These are phyloP conservation scores for Vulpes lagopus DNA, from an alignment of 2,113 vertebrate species.

Conservation along the genomic window DNA sequence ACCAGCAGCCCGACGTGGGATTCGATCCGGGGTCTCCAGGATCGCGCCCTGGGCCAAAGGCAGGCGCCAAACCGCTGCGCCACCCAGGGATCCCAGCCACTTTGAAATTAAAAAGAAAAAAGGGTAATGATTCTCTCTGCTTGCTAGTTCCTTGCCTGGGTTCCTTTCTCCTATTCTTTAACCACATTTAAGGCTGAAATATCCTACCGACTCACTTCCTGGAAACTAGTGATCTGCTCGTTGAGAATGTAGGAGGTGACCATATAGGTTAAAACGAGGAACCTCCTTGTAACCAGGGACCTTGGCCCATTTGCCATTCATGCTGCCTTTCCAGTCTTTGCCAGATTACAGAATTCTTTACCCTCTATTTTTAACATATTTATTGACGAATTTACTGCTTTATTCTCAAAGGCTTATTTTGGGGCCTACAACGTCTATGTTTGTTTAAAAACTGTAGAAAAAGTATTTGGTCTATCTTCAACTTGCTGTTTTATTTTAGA, in stretches of 20 bases:
- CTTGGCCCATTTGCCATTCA: not conserved
- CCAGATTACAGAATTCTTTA: not conserved
- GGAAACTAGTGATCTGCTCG: not conserved
- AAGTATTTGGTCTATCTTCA: conserved; percentile 42
- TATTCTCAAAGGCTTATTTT: conserved; percentile 54
- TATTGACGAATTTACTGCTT: not conserved
- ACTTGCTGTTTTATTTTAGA: conserved; percentile 68
- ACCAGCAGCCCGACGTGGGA: no score
- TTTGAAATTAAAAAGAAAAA: not conserved
- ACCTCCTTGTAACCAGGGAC: not conserved
- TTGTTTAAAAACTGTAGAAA: conserved; percentile 28
- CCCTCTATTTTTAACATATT: conserved; percentile 29
- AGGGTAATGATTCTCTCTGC: not conserved
- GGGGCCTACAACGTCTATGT: not conserved
- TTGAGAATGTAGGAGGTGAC: not conserved
- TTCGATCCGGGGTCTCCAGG: no score
- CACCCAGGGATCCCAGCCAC: no score
- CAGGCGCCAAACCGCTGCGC: no score
- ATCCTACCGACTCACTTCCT: not conserved
- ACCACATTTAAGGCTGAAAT: not conserved
- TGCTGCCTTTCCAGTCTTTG: not conserved
- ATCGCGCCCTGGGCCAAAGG: no score
- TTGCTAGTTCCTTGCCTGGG: not conserved
- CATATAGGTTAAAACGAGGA: not conserved
- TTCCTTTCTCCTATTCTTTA: not conserved